A percentile compares a stretch with the other conserved stretches of the same genome.
phyloP scores from a whole-genome alignment of 2,797 vertebrate species.

The Lutjanus campechanus region DNA sequence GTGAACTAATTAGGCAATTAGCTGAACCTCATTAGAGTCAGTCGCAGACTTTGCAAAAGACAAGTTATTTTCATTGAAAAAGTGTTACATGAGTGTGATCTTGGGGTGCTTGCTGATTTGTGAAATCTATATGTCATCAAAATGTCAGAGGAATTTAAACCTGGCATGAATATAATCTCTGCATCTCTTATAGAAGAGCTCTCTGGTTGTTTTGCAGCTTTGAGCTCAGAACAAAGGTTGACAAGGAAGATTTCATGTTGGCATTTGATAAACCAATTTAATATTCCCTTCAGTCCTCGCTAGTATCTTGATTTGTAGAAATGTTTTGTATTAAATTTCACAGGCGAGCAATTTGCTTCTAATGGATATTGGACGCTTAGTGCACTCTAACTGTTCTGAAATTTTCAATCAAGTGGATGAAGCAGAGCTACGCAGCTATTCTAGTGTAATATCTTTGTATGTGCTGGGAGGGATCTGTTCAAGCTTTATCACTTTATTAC shows the following conservation, averaged over 20 bases:
- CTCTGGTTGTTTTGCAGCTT: background rate
- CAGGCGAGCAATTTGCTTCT: slow-evolving; percentile 6
- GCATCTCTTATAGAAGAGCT: background rate
- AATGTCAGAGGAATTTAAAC: slow-evolving; percentile 27
- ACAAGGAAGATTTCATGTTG: slow-evolving; percentile 15
- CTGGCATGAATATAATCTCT: background rate
- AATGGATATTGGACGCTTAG: slow-evolving; percentile 1
- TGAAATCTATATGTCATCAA: slow-evolving; percentile 19
- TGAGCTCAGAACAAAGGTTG: slow-evolving; percentile 10
- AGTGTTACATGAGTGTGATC: background rate
- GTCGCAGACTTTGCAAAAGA: background rate
- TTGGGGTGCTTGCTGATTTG: background rate
- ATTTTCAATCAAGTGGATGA: slow-evolving; percentile 20
- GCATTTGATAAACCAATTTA: slow-evolving; percentile 32
- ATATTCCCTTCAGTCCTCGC: background rate
- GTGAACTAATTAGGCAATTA: slow-evolving; percentile 57
- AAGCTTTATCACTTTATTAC: slow-evolving; percentile 10
- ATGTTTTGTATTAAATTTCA: slow-evolving; percentile 31
- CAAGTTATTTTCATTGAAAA: slow-evolving; percentile 22
- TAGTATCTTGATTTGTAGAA: slow-evolving; percentile 17
- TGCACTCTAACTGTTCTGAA: background rate
- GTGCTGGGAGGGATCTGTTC: slow-evolving; percentile 4
- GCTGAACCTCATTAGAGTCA: slow-evolving; percentile 30
- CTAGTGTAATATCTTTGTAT: slow-evolving; percentile 3
- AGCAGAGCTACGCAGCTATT: slow-evolving; percentile 2